These are phyloP conservation scores for Protobothrops mucrosquamatus DNA, from an alignment of 2,113 vertebrate species.

Conservation along the genomic window DNA sequence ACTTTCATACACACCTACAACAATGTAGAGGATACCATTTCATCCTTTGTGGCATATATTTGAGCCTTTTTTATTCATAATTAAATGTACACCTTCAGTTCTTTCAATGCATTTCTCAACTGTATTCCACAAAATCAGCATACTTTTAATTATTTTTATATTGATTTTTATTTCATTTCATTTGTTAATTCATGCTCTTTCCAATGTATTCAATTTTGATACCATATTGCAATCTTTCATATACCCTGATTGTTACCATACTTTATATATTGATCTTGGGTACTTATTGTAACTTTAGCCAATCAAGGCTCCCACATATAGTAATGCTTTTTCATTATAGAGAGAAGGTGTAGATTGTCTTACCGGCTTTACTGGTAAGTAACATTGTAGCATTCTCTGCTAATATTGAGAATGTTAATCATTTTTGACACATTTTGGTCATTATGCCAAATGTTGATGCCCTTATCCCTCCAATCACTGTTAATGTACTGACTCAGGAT, in stretches of 20 bases:
- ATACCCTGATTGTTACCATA: not conserved
- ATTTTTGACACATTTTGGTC: not conserved
- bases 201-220: not conserved
- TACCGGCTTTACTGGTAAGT: not conserved
- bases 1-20: not conserved
- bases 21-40: not conserved
- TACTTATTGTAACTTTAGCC: not conserved
- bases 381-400: not conserved
- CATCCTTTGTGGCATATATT: not conserved
- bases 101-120: not conserved
- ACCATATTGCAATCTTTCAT: not conserved
- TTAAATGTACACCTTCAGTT: not conserved
- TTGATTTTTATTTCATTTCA: not conserved
- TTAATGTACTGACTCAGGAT: not conserved
- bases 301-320: not conserved
- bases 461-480: not conserved
- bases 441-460: not conserved
- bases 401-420: not conserved
- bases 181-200: not conserved
- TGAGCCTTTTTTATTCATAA: not conserved
- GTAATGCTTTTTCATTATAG: not conserved
- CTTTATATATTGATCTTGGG: not conserved
- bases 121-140: not conserved
- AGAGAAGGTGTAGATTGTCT: not conserved
- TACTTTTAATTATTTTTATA: not conserved